These are phyloP conservation scores for Vidua chalybeata DNA, from an alignment of 2,113 vertebrate species.

Conservation along the genomic window DNA sequence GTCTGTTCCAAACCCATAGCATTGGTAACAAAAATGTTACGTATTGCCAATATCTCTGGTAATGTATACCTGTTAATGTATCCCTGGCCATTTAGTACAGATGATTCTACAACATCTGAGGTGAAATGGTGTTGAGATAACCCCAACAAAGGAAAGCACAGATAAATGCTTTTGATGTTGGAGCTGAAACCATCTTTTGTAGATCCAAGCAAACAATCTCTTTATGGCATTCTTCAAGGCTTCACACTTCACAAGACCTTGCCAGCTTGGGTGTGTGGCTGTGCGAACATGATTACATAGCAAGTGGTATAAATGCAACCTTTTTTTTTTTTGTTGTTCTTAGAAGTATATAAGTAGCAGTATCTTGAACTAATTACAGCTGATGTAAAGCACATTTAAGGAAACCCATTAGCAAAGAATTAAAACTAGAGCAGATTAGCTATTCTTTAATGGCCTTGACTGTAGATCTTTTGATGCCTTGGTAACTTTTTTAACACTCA, in stretches of 20 bases:
- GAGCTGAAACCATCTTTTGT: background rate
- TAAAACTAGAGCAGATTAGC: constrained; percentile 64
- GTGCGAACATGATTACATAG: background rate
- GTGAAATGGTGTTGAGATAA: background rate
- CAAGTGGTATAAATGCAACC: constrained; percentile 15
- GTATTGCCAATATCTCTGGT: background rate
- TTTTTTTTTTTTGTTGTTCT: constrained; percentile 3
- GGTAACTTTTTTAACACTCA: constrained; percentile 54
- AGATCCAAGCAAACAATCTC: background rate
- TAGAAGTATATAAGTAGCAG: constrained; percentile 34
- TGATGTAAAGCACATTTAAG: constrained; percentile 63
- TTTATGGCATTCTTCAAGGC: background rate
- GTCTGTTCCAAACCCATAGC: background rate
- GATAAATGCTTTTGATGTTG: background rate
- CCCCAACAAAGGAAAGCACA: background rate
- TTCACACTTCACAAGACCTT: background rate
- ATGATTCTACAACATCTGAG: background rate
- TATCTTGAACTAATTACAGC: constrained; percentile 65
- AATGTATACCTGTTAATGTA: background rate
- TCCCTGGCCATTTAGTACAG: background rate
- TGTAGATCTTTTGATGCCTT: constrained; percentile 57
- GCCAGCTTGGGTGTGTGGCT: background rate
- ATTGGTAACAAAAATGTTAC: background rate
- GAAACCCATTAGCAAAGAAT: constrained; percentile 67
- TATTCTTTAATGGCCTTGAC: constrained; percentile 62